Conservation (phyloP, 2,888 invertebrate species). For the Trichogramma evanescens region DNA sequence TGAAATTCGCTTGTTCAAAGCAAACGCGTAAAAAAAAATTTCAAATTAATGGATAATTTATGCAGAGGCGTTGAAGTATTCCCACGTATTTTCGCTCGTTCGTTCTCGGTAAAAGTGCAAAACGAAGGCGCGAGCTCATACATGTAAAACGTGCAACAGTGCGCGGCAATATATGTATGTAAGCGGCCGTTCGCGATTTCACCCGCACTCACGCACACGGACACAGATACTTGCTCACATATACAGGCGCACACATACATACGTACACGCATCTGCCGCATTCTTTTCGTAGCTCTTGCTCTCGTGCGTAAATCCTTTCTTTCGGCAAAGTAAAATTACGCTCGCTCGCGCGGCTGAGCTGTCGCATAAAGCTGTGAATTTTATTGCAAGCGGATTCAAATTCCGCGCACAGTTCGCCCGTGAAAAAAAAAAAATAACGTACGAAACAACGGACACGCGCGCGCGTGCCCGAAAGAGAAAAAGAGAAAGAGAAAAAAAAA, state of each 20-base stretch:
- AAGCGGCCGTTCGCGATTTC: slow-evolving; percentile 1
- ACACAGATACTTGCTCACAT: neutral
- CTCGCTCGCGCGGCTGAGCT: slow-evolving; percentile 22
- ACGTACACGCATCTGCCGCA: slow-evolving; percentile 7
- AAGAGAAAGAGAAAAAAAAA: slow-evolving; percentile 24
- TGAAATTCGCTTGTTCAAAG: no score
- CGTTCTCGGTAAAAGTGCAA: neutral
- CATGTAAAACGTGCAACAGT: neutral
- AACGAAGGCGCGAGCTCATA: slow-evolving; percentile 9
- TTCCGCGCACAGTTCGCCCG: slow-evolving; percentile 38
- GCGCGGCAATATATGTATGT: neutral
- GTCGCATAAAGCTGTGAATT: slow-evolving; percentile 45
- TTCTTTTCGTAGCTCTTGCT: slow-evolving; percentile 11
- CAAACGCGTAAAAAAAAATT: neutral
- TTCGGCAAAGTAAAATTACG: neutral
- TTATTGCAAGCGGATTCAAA: slow-evolving; percentile 47
- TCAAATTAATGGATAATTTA: slow-evolving; percentile 4
- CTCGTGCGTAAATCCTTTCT: slow-evolving; percentile 6
- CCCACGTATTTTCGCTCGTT: neutral
- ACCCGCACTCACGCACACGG: neutral
- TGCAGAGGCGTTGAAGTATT: neutral
- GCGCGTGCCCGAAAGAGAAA: slow-evolving; percentile 20
- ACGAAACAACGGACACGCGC: slow-evolving; percentile 24
- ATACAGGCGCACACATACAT: neutral
- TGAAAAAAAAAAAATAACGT: slow-evolving; percentile 1